Evolutionary conservation across 2,113 vertebrate genomes (phyloP), one percentile per base, ranked within the genome.

Genomic region (Oryzias celebensis): DNA sequence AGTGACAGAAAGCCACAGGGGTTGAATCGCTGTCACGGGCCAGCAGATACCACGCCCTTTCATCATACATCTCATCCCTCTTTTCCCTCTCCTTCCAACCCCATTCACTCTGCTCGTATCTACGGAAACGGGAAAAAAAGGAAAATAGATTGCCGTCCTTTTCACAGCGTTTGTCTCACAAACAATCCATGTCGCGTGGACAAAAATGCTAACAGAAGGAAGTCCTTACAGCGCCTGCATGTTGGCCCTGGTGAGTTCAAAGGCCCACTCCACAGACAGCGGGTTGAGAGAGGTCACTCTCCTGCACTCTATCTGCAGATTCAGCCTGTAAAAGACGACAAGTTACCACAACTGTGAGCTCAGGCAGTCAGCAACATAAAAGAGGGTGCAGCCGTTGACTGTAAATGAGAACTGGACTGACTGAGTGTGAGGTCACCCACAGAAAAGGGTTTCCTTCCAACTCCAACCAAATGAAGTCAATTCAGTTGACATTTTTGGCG

Each of bases 61-160:
- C 95, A 0, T 96, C 95, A 0, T 92, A 93, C 93, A 98, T 94
- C 77, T 98, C 96, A 10, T 97, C 95, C 3, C 93, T 87, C 64
- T 97, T 97, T 82, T 96, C 95, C 28, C 94, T 87, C 70, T 98
- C 95, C 75, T 97, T 96, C 95, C 95, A 97, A 2, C 95, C 95
- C 96, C 95, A 95, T 70, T 96, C 94, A 0, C 95, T 97, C 75
- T 96, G 94, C 87, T 96, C 94, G 1, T 97, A 97, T 85, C 95
- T 97, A 54, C 5, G 24, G 56, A 23, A 2, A 45, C 18, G 17
- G 46, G 13, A 26, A 0, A 55, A 14, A 18, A 28, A 28, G 26
- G 4, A 44, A 41, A 62, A 24, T 10, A 20, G 7, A 48, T 2
- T 36, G 36, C 36, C 8, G 36, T 36, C 8, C 36, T 12, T 12